Base-by-base conservation (phyloP, 2,888 invertebrate genomes). In the Archaeoteleia sp. region DNA sequence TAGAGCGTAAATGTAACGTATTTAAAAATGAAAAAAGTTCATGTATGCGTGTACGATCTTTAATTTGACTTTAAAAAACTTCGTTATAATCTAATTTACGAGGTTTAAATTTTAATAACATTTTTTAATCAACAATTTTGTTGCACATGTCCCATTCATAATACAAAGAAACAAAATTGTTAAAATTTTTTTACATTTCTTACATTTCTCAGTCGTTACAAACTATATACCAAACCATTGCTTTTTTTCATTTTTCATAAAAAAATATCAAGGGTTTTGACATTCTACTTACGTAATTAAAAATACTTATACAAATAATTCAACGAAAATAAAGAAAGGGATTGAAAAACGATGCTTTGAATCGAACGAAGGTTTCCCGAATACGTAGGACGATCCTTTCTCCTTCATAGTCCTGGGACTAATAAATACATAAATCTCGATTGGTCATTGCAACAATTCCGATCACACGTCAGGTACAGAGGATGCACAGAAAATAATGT, bases 381-480 rank as follows among this genome's bases (percentile, higher is more conserved):
- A n/a, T n/a, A n/a, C n/a, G n/a, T n/a, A n/a, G n/a, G n/a, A n/a
- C n/a, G n/a, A n/a, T n/a, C n/a, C n/a, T n/a, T n/a, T n/a, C n/a
- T n/a, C n/a, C n/a, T n/a, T n/a, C n/a, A n/a, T n/a, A n/a, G n/a
- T 23, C 4, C 23, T 5, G 23, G 23, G 7, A 23, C 23, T 23
- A 23, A 23, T 23, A 7, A 23, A 23, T 23, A 23, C 23, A 23
- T 23, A 23, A 30, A 25, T 17, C 23, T 40, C 23, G 23, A 40
- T 40, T 40, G 40, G 40, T 40, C 49, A 57, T 49, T 45, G 55
- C 55, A 55, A 65, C 48, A 58, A 53, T 65, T 65, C 43, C 46
- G 51, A 65, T 58, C 57, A 65, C 61, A 54, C 65, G 61, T 71
- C 70, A 71, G 70, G 70, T 71, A 71, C 67, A 67, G 54, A 65